Conservation (phyloP, 2,888 invertebrate species). For the Tenthredo distinguenda region DNA sequence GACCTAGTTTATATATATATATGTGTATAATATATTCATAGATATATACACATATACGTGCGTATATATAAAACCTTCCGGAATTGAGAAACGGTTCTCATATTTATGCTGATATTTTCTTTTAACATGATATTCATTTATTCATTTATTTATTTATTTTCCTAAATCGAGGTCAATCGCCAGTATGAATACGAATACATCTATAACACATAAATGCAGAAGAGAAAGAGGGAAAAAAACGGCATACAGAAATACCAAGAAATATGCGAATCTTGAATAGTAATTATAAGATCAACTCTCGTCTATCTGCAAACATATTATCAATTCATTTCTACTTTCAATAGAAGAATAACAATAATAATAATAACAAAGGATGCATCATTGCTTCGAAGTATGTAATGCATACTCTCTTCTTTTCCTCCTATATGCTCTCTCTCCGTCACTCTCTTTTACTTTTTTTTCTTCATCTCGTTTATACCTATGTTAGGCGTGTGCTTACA, state of each 20-base stretch:
- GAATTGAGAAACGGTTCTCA: constrained; percentile 37
- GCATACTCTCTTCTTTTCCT: background rate
- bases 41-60: background rate
- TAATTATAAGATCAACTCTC: background rate
- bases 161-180: background rate
- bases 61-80: background rate
- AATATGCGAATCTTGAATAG: background rate
- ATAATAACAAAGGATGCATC: background rate
- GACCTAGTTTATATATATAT: constrained; percentile 17
- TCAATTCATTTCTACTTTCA: background rate
- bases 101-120: background rate
- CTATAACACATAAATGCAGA: background rate
- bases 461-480: constrained; percentile 5
- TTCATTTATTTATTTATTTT: background rate
- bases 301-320: background rate
- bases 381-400: constrained; percentile 4
- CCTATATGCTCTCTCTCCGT: background rate
- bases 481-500: constrained; percentile 1
- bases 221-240: background rate
- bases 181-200: background rate
- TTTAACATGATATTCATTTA: background rate
- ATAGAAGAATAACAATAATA: background rate
- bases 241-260: background rate
- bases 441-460: background rate
- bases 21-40: background rate